Percentiles rank a stretch among this genome's conserved stretches.
phyloP scores from a whole-genome alignment of 2,888 invertebrate genomes.

The Notodonta ziczac region DNA sequence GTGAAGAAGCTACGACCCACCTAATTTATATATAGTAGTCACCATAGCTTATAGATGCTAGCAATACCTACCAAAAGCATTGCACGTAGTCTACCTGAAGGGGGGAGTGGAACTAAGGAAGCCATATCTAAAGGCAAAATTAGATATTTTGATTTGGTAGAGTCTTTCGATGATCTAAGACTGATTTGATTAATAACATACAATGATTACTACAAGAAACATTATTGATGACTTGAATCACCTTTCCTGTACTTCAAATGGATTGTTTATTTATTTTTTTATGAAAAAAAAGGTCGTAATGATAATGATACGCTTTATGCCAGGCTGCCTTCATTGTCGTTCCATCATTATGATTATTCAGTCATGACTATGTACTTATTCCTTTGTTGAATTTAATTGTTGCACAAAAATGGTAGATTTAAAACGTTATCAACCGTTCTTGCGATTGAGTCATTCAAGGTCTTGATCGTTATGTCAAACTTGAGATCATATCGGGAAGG shows the following conservation, averaged over 20 bases:
- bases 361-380: slow-evolving; percentile 5
- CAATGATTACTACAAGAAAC: background rate
- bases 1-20: no score
- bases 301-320: background rate
- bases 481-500: slow-evolving; percentile 1
- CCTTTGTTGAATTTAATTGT: slow-evolving; percentile 5
- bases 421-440: background rate
- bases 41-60: no score
- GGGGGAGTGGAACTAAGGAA: no score
- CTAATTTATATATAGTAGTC: no score
- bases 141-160: no score
- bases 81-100: no score
- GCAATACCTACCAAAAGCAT: no score
- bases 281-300: slow-evolving; percentile 1
- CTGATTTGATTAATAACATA: background rate
- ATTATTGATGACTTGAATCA: slow-evolving; percentile 2
- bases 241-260: background rate
- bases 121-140: no score
- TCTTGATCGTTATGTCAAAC: background rate
- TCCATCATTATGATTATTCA: background rate
- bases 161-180: no score
- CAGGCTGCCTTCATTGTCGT: background rate
- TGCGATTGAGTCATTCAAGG: slow-evolving; percentile 2
- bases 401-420: slow-evolving; percentile 3
- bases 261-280: background rate